A percentile compares a stretch with the other conserved stretches of the same genome.
phyloP scores from a whole-genome alignment of 2,888 invertebrate genomes.

The Andrena haemorrhoa region DNA sequence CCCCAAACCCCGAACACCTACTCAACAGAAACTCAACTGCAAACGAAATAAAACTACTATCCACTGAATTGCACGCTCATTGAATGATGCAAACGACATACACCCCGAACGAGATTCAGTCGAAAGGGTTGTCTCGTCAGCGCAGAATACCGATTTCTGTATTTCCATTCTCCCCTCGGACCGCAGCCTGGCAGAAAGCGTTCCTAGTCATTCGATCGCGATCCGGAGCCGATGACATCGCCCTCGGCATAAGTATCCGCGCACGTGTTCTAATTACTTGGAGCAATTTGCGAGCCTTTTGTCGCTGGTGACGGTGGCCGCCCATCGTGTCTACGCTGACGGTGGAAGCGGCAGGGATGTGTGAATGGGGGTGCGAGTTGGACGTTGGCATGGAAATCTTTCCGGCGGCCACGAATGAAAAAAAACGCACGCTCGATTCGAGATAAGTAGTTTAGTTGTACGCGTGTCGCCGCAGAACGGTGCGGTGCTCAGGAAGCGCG shows the following conservation, averaged over 20 bases:
- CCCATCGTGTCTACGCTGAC: slow-evolving; percentile 16
- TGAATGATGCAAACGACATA: too few relatives aligned
- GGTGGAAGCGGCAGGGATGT: background rate
- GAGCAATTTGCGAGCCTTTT: slow-evolving; percentile 67
- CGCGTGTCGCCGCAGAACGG: slow-evolving; percentile 72
- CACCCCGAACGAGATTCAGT: too few relatives aligned
- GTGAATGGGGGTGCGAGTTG: slow-evolving; percentile 21
- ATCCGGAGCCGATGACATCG: slow-evolving; percentile 49
- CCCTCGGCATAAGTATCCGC: slow-evolving; percentile 47
- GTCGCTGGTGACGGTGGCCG: slow-evolving; percentile 35
- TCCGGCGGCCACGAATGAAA: slow-evolving; percentile 52
- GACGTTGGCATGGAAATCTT: slow-evolving; percentile 61
- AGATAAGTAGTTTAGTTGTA: slow-evolving; percentile 80
- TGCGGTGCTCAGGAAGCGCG: slow-evolving; percentile 70
- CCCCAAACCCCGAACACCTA: too few relatives aligned
- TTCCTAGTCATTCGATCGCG: slow-evolving; percentile 46
- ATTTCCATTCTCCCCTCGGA: background rate
- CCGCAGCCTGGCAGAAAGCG: background rate
- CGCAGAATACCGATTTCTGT: background rate
- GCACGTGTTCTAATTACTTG: slow-evolving; percentile 70
- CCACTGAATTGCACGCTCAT: too few relatives aligned
- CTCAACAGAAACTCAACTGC: too few relatives aligned
- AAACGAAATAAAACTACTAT: too few relatives aligned
- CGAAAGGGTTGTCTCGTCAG: too few relatives aligned
- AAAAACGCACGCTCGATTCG: slow-evolving; percentile 59